These are phyloP conservation scores for Ferrisia virgata DNA, from an alignment of 2,888 invertebrate genomes.

Conservation along the genomic window DNA sequence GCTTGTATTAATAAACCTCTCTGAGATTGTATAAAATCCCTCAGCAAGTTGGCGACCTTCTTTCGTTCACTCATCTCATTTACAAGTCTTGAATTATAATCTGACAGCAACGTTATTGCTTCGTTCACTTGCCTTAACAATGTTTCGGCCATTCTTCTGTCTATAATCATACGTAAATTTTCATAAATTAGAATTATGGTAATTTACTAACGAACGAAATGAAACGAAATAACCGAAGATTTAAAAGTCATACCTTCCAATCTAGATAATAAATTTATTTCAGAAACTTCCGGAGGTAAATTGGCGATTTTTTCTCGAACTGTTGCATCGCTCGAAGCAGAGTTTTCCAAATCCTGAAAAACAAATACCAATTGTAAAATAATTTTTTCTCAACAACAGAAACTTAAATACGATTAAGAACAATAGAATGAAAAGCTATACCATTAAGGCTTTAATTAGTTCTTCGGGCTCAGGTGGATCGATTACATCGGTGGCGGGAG, in stretches of 20 bases:
- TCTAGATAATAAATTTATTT: slow-evolving; percentile 80
- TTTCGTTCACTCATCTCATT: slow-evolving; percentile 87
- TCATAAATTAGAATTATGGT: neutral
- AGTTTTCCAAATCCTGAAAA: slow-evolving; percentile 81
- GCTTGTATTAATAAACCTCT: slow-evolving; percentile 80
- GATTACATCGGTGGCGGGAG: slow-evolving; percentile 74
- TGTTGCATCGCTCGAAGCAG: slow-evolving; percentile 90
- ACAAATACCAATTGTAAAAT: neutral
- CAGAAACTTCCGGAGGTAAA: slow-evolving; percentile 90
- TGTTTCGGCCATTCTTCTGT: slow-evolving; percentile 74
- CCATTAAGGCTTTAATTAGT: slow-evolving; percentile 71
- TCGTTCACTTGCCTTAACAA: slow-evolving; percentile 81
- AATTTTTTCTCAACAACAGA: neutral
- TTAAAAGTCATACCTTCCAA: slow-evolving; percentile 64
- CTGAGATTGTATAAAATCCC: slow-evolving; percentile 83
- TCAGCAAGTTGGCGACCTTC: slow-evolving; percentile 78
- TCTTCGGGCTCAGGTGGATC: slow-evolving; percentile 93
- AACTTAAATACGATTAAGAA: slow-evolving; percentile 54
- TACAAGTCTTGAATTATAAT: slow-evolving; percentile 82
- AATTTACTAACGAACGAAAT: too few relatives aligned
- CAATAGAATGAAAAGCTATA: slow-evolving; percentile 49
- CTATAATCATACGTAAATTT: slow-evolving; percentile 54
- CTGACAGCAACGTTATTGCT: slow-evolving; percentile 78
- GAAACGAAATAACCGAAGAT: neutral
- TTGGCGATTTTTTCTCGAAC: slow-evolving; percentile 90